These are phyloP conservation scores for Spodoptera litura DNA, from an alignment of 1,140 invertebrate genomes.

Conservation along the genomic window DNA sequence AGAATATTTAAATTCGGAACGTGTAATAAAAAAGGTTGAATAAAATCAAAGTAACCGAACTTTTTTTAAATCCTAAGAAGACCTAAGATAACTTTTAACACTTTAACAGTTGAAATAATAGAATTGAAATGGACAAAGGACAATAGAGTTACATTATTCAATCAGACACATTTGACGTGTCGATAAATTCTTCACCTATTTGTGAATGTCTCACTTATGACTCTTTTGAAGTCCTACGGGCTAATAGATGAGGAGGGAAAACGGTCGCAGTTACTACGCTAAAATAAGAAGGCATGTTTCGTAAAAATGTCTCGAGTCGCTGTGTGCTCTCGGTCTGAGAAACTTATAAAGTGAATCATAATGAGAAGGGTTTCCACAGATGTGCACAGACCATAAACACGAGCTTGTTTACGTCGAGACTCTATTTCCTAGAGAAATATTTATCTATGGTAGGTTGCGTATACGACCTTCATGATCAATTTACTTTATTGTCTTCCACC, in stretches of 20 bases:
- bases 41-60: too few relatives aligned
- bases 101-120: not conserved
- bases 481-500: not conserved
- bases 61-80: not conserved
- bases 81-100: slow-evolving; percentile 3
- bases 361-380: slow-evolving; percentile 4
- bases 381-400: slow-evolving; percentile 30
- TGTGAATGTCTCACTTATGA: not conserved
- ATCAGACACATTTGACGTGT: not conserved
- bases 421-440: not conserved
- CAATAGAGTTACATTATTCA: not conserved
- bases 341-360: slow-evolving; percentile 6
- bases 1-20: too few relatives aligned
- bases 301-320: slow-evolving; percentile 1
- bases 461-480: slow-evolving; percentile 1
- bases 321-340: not conserved
- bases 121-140: not conserved
- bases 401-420: not conserved
- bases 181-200: not conserved
- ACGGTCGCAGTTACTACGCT: not conserved
- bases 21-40: too few relatives aligned
- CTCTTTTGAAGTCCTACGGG: not conserved
- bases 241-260: not conserved
- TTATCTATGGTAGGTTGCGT: not conserved
- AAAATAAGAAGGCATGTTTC: not conserved